A percentile compares a stretch with the other conserved stretches of the same genome.
Conservation (phyloP, 2,113 vertebrate genomes). For the Atrichornis clamosus region DNA sequence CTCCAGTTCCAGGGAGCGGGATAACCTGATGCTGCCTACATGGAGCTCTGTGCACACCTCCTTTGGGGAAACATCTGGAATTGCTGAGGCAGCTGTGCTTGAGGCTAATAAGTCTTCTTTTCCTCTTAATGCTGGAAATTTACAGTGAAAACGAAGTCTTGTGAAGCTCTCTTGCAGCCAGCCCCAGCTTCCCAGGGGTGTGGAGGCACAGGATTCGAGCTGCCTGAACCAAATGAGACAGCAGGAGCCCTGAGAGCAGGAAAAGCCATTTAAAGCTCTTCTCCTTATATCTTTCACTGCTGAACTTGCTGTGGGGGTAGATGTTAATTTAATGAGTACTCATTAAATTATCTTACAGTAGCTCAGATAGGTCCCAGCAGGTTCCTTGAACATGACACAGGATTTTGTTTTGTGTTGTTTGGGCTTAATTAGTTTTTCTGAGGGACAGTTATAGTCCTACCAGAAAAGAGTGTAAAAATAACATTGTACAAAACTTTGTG, state of each 20-base stretch:
- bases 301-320: conserved; percentile 44
- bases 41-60: neutral
- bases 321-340: conserved; percentile 63
- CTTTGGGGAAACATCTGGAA: neutral
- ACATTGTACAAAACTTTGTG: neutral
- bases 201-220: neutral
- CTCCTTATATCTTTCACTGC: neutral
- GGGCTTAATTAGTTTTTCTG: conserved; percentile 50
- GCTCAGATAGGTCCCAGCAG: conserved; percentile 48
- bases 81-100: neutral
- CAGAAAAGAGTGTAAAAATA: neutral
- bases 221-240: conserved; percentile 22
- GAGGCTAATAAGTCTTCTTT: neutral
- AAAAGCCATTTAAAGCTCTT: conserved; percentile 52
- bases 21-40: accelerated
- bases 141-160: neutral
- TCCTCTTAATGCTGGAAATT: neutral
- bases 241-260: conserved; percentile 23
- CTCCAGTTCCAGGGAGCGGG: neutral
- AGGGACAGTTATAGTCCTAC: neutral
- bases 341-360: conserved; percentile 59
- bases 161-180: neutral
- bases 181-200: neutral
- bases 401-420: conserved; percentile 46
- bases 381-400: conserved; percentile 35